Evolutionary conservation across 2,113 vertebrate species (phyloP), one percentile per base, ranked within the genome.

Genomic region (Megalops atlanticus): DNA sequence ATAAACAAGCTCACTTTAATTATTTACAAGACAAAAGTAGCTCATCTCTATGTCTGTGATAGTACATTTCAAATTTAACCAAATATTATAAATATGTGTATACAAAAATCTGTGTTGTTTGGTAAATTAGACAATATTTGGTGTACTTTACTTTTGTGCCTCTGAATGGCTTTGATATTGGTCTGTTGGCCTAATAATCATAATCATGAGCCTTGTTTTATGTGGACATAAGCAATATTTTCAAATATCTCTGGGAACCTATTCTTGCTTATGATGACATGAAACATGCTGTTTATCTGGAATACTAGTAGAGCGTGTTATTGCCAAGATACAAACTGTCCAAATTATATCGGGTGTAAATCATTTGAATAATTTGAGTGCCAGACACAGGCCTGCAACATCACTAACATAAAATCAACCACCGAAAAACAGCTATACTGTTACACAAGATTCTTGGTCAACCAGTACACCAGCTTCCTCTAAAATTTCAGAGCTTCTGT

Each of bases 401-500:
- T 27, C 39, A 14, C 21, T 27, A 24, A 40, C 3, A 18, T 72
- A 36, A 73, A 73, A 39, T 40, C 16, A 73, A 2, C 71, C 35
- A 14, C 12, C 8, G 71, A n/a, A n/a, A 73, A 40, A 73, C n/a
- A 43, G 14, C 11, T 31, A 40, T 24, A n/a, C 73, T 31, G 73
- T 2, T n/a, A 41, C 24, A 75, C 45, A 27, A 16, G 31, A 36
- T 10, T 74, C 40, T 27, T 36, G 33, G 33, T 69, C 81, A 79
- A 47, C 35, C 39, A 0, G 31, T 38, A 40, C 35, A 40, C 3
- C 4, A 40, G n/a, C 7, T 84, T 70, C 69, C 36, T 39, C 5
- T 74, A 69, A 70, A 80, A 81, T 81, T 49, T 39, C 36, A 81
- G 35, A 24, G 81, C 80, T 82, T 58, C 35, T 49, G 21, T 40